Percentiles rank a stretch among this genome's conserved stretches.
These are phyloP conservation scores for Oeneis ivallda DNA, from an alignment of 2,888 invertebrate genomes.

Conservation along the genomic window DNA sequence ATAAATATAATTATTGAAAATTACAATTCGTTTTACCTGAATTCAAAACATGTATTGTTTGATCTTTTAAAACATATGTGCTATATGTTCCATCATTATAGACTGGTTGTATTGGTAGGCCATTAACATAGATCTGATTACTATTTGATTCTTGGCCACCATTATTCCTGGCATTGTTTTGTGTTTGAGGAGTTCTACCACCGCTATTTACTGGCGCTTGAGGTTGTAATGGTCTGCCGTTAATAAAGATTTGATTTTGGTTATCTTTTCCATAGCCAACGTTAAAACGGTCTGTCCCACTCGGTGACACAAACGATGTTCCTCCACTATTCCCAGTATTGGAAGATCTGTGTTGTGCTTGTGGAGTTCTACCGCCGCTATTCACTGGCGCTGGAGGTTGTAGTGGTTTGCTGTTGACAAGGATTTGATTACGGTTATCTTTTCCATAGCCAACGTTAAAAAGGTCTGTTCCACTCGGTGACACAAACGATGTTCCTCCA, in stretches of 20 bases:
- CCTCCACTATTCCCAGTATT: background rate
- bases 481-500: background rate
- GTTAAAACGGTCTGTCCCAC: background rate
- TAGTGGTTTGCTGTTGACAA: conserved; percentile 9
- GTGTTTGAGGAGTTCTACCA: too few species aligned
- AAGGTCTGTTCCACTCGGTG: background rate
- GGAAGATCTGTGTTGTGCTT: background rate
- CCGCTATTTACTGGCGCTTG: too few species aligned
- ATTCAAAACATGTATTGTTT: conserved; percentile 11
- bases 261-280: conserved; percentile 28
- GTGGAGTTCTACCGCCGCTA: background rate
- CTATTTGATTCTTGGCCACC: conserved; percentile 15
- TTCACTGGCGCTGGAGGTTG: background rate
- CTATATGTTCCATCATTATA: background rate
- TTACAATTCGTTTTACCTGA: conserved; percentile 2
- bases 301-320: background rate
- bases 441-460: conserved; percentile 25
- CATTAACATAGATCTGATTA: conserved; percentile 21
- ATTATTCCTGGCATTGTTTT: background rate
- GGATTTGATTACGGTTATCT: conserved; percentile 23
- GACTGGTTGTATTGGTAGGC: conserved; percentile 9
- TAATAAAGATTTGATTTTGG: conserved; percentile 19
- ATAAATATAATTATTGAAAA: too few species aligned
- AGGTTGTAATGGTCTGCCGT: conserved; percentile 3
- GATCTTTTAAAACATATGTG: background rate